Evolutionary conservation across 2,797 vertebrate species (phyloP).

Genomic region (Hydrophis major): DNA sequence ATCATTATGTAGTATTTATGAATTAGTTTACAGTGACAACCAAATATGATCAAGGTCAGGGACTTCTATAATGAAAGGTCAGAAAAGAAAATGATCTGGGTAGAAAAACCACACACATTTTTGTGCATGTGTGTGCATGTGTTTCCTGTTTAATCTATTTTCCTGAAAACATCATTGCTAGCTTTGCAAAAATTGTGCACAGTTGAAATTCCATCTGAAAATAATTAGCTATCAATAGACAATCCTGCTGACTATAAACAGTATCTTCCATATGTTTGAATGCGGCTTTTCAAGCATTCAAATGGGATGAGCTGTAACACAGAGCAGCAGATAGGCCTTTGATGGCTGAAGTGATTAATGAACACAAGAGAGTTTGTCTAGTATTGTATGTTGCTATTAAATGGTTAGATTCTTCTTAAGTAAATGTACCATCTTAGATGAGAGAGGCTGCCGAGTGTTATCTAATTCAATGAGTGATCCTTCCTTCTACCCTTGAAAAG

Average conservation of each 20-base stretch:
- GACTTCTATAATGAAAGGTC: not conserved
- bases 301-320: not conserved
- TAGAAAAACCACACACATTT: not conserved
- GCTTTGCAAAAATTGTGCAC: not conserved
- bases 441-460: not conserved
- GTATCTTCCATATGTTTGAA: conserved; percentile 4
- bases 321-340: not conserved
- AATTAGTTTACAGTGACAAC: not conserved
- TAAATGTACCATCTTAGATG: not conserved
- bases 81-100: not conserved
- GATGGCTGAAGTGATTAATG: not conserved
- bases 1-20: not conserved
- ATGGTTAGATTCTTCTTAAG: not conserved
- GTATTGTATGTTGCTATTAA: not conserved
- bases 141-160: not conserved
- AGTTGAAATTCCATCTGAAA: conserved; percentile 8
- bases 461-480: not conserved
- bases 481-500: not conserved
- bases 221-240: conserved; percentile 7
- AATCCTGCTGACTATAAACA: conserved; percentile 17
- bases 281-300: conserved; percentile 5
- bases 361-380: not conserved
- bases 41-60: not conserved
- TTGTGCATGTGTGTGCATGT: not conserved
- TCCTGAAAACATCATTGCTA: not conserved